Evolutionary conservation across 2,113 vertebrate species (phyloP).

Genomic region (Rhinichthys klamathensis): DNA sequence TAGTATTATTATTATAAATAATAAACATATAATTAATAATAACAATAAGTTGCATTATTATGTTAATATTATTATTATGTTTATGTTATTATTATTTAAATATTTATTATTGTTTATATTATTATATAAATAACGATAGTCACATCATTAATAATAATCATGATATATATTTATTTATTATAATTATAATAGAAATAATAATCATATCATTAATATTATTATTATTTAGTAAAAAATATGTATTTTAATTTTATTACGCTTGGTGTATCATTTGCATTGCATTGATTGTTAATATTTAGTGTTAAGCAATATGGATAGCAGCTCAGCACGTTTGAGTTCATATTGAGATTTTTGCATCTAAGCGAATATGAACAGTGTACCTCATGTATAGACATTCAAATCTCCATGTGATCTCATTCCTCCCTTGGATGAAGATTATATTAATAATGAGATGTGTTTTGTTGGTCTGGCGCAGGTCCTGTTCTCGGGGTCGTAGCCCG

Average conservation of each 20-base stretch:
- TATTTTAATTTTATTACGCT: background rate
- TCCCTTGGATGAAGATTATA: too few relatives aligned
- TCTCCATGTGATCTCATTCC: background rate
- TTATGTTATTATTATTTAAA: too few relatives aligned
- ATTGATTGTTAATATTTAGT: background rate
- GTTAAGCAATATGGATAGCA: background rate
- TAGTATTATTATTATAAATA: too few relatives aligned
- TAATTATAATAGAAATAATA: too few relatives aligned
- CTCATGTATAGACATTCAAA: background rate
- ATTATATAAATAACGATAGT: too few relatives aligned
- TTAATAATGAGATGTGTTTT: background rate
- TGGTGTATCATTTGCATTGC: background rate
- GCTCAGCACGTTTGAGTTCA: background rate
- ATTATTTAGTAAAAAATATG: background rate
- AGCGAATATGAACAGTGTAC: background rate
- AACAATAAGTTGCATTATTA: too few relatives aligned
- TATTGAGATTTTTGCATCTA: background rate
- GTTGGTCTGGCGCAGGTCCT: constrained; percentile 45
- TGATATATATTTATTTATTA: too few relatives aligned
- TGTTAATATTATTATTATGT: too few relatives aligned
- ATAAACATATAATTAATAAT: too few relatives aligned
- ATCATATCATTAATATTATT: too few relatives aligned
- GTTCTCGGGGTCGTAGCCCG: constrained; percentile 64
- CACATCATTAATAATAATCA: too few relatives aligned
- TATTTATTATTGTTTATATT: too few relatives aligned